Evolutionary conservation across 1,140 invertebrate genomes (phyloP), one percentile per base, ranked within the genome.

Genomic region (Danaus melanippus): DNA sequence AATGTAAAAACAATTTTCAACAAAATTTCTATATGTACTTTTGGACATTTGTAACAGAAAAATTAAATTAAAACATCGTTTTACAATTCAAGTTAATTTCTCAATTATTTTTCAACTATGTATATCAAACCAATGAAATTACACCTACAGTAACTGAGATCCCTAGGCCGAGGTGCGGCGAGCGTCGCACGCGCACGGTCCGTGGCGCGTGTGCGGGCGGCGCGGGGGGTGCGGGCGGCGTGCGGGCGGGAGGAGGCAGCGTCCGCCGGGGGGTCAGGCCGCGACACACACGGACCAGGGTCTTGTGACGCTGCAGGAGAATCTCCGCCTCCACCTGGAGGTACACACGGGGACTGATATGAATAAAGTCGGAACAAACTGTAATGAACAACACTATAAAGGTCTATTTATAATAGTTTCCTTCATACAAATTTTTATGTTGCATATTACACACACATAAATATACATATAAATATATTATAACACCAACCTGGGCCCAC

Each of bases 261-360:
- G 74, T 44, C 6, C 53, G 72, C 7, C 72, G 69, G 21, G 82
- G 74, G 7, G 76, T 69, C 47, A 74, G 60, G 8, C 82, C 79
- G 58, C 82, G 82, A 46, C 82, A 82, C 66, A 86, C 79, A 56
- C 89, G 83, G 64, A 94, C 92, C 32, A 95, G 91, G 53, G 93
- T 95, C 85, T 95, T 95, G 79, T 95, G 94, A 49, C 94, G 88
- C 79, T 96, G 94, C 41, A 96, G 86, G 60, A 95, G 89, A 59
- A 96, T 96, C 86, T 96, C 95, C 0, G 94, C 92, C 79, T 96
- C 94, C 54, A 96, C 81, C 87, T 96, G 92, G 9, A 52, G n/a
- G 8, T 17, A 49, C 9, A 50, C 21, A 54, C 15, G 15, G 15
- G 15, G 15, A 15, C 3, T 15, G 15, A 15, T 15, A 15, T 15